A percentile compares a stretch with the other conserved stretches of the same genome.
Conservation (phyloP, 2,113 vertebrate species). For the Triplophysa rosa region DNA sequence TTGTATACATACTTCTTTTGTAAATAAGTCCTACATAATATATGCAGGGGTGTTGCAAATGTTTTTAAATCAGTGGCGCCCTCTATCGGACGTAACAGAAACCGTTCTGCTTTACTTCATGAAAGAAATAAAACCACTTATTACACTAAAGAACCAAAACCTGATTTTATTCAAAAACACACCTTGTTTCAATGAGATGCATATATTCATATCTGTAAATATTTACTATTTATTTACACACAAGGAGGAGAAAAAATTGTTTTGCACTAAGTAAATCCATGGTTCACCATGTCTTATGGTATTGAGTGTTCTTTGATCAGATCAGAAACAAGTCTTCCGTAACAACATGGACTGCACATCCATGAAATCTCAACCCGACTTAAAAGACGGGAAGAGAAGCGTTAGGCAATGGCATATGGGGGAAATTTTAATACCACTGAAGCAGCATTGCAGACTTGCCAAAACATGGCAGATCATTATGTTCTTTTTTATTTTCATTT, state of each 20-base stretch:
- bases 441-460: constrained; percentile 33
- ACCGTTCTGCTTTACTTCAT: neutral
- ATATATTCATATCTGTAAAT: constrained; percentile 70
- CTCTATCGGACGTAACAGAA: constrained; percentile 53
- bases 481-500: neutral
- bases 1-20: no score
- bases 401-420: neutral
- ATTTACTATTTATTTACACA: constrained; percentile 65
- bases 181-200: constrained; percentile 65
- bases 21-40: no score
- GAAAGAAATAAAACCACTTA: neutral
- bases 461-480: constrained; percentile 7
- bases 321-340: neutral
- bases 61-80: constrained; percentile 34
- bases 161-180: constrained; percentile 68
- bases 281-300: constrained; percentile 14
- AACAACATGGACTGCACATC: constrained; percentile 13
- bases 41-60: no score
- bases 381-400: neutral
- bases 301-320: neutral
- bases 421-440: neutral
- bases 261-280: constrained; percentile 26
- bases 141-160: constrained; percentile 50
- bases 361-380: constrained; percentile 31
- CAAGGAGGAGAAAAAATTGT: constrained; percentile 51